Base-by-base conservation (phyloP, 2,888 invertebrate species). In the Coleophora deauratella region DNA sequence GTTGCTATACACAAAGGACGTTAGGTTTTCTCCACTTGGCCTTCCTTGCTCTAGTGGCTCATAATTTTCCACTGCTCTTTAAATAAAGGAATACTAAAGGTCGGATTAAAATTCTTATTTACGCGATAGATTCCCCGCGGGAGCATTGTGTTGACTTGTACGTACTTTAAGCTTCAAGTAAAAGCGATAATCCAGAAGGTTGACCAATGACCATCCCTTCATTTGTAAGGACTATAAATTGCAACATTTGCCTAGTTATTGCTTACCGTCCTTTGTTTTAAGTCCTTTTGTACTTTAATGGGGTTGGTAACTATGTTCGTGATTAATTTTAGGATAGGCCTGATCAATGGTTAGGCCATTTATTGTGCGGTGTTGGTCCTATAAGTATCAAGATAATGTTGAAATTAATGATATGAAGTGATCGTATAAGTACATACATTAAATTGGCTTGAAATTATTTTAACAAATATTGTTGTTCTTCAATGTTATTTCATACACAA, bases 121-220 rank as follows among this genome's bases (percentile, higher is more conserved):
- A 68, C 58, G 59, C 57, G 40, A 51, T 57, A 62, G 60, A 62
- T 59, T 45, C 44, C 59, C 55, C 58, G 33, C 38, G 51, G 49
- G 60, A 27, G 46, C 48, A 42, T 56, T 67, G 54, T 51, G 21
- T 21, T 21, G 21, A 3, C 21, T 21, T 21, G 21, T 21, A 21
- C 3, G 21, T 6, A 21, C 21, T 6, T 21, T 6, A 3, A 21
- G 51, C 49, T 49, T 50, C 43, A 51, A 50, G 51, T 49, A 52
- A 57, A n/a, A 49, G 62, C 59, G 63, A 63, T 64, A 65, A 65
- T 59, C 58, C 52, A 57, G 60, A 64, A 60, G 55, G 44, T 53
- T 57, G 21, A 6, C 61, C 66, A 55, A 52, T 57, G 21, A 6
- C 61, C 66, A 55, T 56, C 61, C 65, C 58, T 68, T 66, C 64